Base-by-base conservation (phyloP, 92 coral and sea anemone genomes). In the Porites lobata region DNA sequence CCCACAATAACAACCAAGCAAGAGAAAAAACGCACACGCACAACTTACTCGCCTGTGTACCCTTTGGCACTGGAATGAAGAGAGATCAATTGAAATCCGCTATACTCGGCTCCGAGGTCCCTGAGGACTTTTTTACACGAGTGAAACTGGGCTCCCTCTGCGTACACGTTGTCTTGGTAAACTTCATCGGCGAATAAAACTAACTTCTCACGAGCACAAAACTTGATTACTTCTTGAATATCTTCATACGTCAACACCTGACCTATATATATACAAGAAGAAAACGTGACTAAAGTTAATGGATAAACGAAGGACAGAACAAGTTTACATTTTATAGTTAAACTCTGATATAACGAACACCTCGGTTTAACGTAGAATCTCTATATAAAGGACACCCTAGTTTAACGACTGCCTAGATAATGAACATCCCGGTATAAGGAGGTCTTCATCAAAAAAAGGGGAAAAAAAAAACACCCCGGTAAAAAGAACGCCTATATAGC, bases 21-120 rank as follows among this genome's bases (percentile, higher is more conserved):
- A 32, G 43, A 2, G 43, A 5, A 32, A 32, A 32, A 32, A 32
- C 43, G 3, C 43, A 32, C 5, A 32, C 43, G 43, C 43, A 32
- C 43, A 32, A 32, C 99, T 88, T 94, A 97, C 99, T 98, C 99
- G 91, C 99, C 99, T 76, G 90, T 81, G 69, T 89, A 95, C 54
- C 99, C 99, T 50, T 98, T 98, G 4, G 99, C 96, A 43, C 96
- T 91, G 9, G 99, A 98, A 74, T 98, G 98, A 81, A 98, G 95
- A 19, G 99, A 98, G 7, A 94, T 93, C 15, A 98, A 87, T 77
- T 98, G 98, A 89, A 98, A 85, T 18, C 82, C 85, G 15, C 92
- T 92, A 85, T 90, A 98, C 65, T 96, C 99, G 9, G 92, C 92
- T 54, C 98, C 99, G 93, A 98, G 80, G 71, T 98, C 99, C 26